These are phyloP conservation scores for Halesus radiatus DNA, from an alignment of 1,140 invertebrate species.

Conservation along the genomic window DNA sequence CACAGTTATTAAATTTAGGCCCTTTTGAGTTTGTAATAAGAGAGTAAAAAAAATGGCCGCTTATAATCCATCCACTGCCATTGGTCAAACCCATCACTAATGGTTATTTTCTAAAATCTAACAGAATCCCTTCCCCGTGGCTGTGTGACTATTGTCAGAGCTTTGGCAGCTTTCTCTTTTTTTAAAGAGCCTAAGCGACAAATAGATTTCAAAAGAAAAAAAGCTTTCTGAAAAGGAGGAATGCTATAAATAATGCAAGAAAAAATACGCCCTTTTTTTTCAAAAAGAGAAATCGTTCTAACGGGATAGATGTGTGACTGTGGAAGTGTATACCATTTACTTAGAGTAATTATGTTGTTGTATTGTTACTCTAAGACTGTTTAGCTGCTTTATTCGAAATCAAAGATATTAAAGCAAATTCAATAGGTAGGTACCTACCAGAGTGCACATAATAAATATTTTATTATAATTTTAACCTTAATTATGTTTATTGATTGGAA, in stretches of 20 bases:
- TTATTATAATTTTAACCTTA: too few relatives aligned
- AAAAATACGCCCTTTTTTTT: conserved; percentile 37
- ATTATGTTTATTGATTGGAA: too few relatives aligned
- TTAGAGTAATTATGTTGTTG: too few relatives aligned
- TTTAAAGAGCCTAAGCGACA: conserved; percentile 10
- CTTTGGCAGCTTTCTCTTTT: conserved; percentile 34
- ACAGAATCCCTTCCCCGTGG: background rate
- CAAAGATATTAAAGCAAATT: too few relatives aligned
- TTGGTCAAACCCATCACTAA: background rate
- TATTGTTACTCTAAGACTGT: too few relatives aligned
- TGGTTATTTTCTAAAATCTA: background rate
- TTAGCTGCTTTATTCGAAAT: background rate
- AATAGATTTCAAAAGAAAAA: background rate
- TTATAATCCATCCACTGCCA: background rate
- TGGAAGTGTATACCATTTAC: background rate
- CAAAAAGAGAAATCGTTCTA: conserved; percentile 27
- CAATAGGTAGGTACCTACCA: too few relatives aligned
- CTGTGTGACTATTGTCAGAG: background rate
- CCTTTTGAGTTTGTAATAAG: background rate
- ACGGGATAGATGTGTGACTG: background rate
- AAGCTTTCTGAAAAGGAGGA: background rate
- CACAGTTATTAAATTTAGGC: conserved; percentile 1
- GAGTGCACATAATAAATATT: too few relatives aligned
- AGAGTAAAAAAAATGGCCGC: conserved; percentile 9
- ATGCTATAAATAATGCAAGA: conserved; percentile 4